Evolutionary conservation across 2,888 invertebrate species (phyloP), one percentile per base, ranked within the genome.

Genomic region (Aquatica leii): DNA sequence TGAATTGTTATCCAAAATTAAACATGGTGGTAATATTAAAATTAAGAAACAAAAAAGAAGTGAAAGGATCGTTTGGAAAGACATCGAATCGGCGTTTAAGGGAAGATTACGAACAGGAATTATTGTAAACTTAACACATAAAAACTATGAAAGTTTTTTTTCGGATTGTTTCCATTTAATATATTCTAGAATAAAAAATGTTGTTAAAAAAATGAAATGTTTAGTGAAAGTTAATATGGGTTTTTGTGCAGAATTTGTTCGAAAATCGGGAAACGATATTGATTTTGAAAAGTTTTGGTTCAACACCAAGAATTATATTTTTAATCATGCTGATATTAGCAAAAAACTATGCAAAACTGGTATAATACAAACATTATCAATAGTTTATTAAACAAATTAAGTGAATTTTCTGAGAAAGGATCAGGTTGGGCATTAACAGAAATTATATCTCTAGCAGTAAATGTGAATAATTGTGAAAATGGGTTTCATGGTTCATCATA

Each of bases 181-280:
- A n/a, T n/a, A n/a, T n/a, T n/a, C n/a, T n/a, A n/a, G n/a, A n/a
- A n/a, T n/a, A n/a, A 9, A 9, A 3, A 40, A 40, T 40, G n/a
- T 40, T 9, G 3, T 5, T 3, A n/a, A 40, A 40, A 40, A 40
- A 3, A 5, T 21, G 41, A 12, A 14, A 14, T 18, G 12, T 20
- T 0, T 14, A 24, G n/a, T 54, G 1, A 54, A 54, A 41, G n/a
- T 41, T 0, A 54, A 54, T 24, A 11, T n/a, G 9, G 54, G 20
- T 11, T 54, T 54, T 14, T 24, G 54, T 5, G 40, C n/a, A 0
- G 53, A 53, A 18, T 53, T 53, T 53, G 5, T 40, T 24, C 24
- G 6, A n/a, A 58, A 58, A 11, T 12, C n/a, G 8, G 54, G 55
- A n/a, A 11, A 1, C 9, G 34, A 50, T 4, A 20, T 17, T n/a